Percentiles rank a stretch among this genome's conserved stretches.
Evolutionary conservation across 2,113 vertebrate genomes (phyloP).

Genomic region (Psittacula cyanocephala): DNA sequence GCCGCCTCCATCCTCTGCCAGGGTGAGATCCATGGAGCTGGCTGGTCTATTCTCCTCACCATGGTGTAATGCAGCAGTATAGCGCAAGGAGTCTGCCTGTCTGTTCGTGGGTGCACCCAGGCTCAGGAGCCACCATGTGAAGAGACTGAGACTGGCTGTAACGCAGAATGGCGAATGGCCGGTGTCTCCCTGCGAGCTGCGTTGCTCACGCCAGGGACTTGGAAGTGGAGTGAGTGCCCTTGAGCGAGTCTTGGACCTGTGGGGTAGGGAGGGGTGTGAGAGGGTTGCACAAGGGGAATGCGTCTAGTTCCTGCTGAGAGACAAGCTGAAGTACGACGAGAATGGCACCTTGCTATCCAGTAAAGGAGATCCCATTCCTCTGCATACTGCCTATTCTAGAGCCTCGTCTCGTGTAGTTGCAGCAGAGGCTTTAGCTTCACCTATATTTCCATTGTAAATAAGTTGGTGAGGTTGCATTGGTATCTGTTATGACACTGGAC

Average conservation of each 20-base stretch:
- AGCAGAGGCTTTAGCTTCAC: not conserved
- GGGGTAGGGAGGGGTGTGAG: not conserved
- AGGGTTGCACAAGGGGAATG: not conserved
- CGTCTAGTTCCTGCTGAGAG: not conserved
- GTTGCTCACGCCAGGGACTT: not conserved
- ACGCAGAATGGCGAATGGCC: not conserved
- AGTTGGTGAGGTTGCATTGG: not conserved
- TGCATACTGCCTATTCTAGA: not conserved
- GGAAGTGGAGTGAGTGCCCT: not conserved
- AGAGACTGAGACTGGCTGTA: too few relatives aligned
- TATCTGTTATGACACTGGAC: not conserved
- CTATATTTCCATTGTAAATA: not conserved
- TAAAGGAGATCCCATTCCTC: not conserved
- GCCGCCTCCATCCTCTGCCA: fast-evolving
- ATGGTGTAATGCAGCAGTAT: fast-evolving
- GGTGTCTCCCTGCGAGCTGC: fast-evolving
- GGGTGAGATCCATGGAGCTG: not conserved
- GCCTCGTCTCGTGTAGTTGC: fast-evolving
- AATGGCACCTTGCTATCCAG: fast-evolving
- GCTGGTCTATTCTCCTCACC: too few relatives aligned
- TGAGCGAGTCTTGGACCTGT: not conserved
- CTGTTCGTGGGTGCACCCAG: too few relatives aligned
- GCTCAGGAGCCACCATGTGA: not conserved
- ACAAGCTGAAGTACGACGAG: too few relatives aligned
- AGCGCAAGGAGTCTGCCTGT: not conserved